Evolutionary conservation across 2,797 vertebrate genomes (phyloP).

Genomic region (Crotalus adamanteus): DNA sequence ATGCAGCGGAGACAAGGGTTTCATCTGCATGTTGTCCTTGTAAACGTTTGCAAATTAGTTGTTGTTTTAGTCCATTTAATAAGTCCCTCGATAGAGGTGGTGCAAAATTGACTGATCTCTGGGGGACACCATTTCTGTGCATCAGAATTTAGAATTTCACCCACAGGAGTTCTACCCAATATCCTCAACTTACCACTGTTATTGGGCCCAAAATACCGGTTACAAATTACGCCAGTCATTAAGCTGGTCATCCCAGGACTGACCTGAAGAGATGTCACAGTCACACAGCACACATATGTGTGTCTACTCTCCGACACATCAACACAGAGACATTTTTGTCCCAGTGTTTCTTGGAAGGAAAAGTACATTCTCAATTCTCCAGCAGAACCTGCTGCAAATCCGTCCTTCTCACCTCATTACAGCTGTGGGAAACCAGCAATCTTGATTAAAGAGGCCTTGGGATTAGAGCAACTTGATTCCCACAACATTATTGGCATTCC

Average conservation of each 20-base stretch:
- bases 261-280: not conserved
- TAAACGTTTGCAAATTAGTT: not conserved
- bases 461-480: not conserved
- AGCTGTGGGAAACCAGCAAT: not conserved
- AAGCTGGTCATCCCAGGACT: not conserved
- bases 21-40: no score
- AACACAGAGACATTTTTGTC: not conserved
- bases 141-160: not conserved
- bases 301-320: not conserved
- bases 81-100: not conserved
- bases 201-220: not conserved
- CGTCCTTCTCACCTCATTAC: not conserved
- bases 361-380: not conserved
- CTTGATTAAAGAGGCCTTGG: not conserved
- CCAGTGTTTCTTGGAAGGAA: not conserved
- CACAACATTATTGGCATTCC: not conserved
- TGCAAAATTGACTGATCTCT: not conserved
- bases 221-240: not conserved
- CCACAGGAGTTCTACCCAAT: not conserved
- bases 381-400: not conserved
- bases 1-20: no score
- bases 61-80: not conserved
- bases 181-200: not conserved
- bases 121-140: not conserved
- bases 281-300: not conserved